Percentiles rank a stretch among this genome's conserved stretches.
Conservation (phyloP, 2,888 invertebrate genomes). For the Trachelus tabidus region DNA sequence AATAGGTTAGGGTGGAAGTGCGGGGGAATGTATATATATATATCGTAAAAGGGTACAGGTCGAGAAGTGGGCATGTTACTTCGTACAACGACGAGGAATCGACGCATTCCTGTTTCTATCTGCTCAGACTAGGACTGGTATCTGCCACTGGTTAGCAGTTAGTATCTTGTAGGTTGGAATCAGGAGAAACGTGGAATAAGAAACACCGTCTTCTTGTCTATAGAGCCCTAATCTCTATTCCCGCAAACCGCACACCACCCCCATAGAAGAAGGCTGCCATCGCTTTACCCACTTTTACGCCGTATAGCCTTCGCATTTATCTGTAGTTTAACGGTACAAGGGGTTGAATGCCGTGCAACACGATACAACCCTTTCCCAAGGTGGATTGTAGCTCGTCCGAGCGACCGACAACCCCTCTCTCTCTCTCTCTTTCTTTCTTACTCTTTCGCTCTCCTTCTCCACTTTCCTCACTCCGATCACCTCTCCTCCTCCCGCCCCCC, state of each 20-base stretch:
- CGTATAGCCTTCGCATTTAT: constrained; percentile 38
- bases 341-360: constrained; percentile 56
- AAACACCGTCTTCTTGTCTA: not conserved
- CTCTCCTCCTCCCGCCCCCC: constrained; percentile 36
- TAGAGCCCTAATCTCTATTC: not conserved
- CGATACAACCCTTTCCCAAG: constrained; percentile 44
- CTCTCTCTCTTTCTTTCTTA: constrained; percentile 14
- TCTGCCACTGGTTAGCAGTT: not conserved
- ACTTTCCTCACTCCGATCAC: constrained; percentile 30
- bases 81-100: not conserved
- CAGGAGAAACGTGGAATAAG: not conserved
- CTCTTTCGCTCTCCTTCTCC: constrained; percentile 25
- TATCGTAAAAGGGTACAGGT: not conserved
- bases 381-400: constrained; percentile 14
- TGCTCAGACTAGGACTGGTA: not conserved
- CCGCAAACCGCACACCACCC: not conserved
- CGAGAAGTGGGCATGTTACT: not conserved
- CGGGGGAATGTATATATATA: not conserved
- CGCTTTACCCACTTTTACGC: constrained; percentile 22
- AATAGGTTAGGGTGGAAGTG: constrained; percentile 25
- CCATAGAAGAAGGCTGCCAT: constrained; percentile 8
- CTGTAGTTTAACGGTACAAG: constrained; percentile 45
- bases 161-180: not conserved
- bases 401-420: constrained; percentile 9
- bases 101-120: not conserved